A percentile compares a stretch with the other conserved stretches of the same genome.
Conservation (phyloP, 2,888 invertebrate species). For the Lymantria dispar region DNA sequence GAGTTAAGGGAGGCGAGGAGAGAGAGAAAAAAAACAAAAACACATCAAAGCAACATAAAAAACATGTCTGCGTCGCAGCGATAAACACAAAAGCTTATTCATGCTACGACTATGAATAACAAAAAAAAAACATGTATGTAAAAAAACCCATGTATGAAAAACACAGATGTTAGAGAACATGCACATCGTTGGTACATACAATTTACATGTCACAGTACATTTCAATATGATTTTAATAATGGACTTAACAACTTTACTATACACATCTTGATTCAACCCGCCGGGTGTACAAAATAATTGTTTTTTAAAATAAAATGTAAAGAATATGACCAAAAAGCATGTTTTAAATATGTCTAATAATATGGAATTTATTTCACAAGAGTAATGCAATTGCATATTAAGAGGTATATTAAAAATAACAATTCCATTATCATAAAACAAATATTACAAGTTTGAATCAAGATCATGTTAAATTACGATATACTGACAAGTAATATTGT, state of each 20-base stretch:
- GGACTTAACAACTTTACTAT: slow-evolving; percentile 17
- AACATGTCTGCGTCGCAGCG: slow-evolving; percentile 68
- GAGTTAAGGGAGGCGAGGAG: slow-evolving; percentile 4
- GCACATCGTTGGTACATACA: slow-evolving; percentile 31
- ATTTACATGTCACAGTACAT: slow-evolving; percentile 30
- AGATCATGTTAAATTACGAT: too few species aligned
- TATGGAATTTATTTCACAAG: too few species aligned
- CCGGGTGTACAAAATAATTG: too few species aligned
- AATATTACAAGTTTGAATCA: too few species aligned
- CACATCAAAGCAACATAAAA: slow-evolving; percentile 77
- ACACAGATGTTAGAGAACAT: slow-evolving; percentile 59
- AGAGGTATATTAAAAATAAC: too few species aligned
- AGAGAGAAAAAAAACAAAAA: slow-evolving; percentile 51
- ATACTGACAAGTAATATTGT: too few species aligned
- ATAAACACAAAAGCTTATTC: slow-evolving; percentile 65
- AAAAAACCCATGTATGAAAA: slow-evolving; percentile 47
- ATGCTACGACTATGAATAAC: slow-evolving; percentile 34
- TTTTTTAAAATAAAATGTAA: too few species aligned
- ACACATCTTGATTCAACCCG: slow-evolving; percentile 23
- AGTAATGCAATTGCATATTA: too few species aligned
- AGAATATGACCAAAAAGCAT: too few species aligned
- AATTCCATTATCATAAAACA: too few species aligned
- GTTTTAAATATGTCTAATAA: too few species aligned
- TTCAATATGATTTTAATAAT: slow-evolving; percentile 18
- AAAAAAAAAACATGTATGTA: slow-evolving; percentile 5